phyloP scores from a whole-genome alignment of 2,888 invertebrate species.

The Chelonus formosanus region DNA sequence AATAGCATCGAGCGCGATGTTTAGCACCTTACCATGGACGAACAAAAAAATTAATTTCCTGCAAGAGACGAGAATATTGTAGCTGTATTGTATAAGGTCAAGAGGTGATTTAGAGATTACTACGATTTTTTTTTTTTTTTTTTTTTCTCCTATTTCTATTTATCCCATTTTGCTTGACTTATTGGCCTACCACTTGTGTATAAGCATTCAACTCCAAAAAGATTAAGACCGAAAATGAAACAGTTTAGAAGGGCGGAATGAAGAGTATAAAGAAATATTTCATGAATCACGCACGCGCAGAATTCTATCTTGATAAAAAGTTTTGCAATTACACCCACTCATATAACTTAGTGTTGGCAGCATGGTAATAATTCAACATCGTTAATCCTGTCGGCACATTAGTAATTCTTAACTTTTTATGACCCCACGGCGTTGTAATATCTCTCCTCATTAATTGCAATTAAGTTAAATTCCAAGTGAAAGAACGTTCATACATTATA shows the following conservation, averaged over 20 bases:
- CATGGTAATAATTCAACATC: conserved; percentile 58
- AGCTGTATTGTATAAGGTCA: conserved; percentile 26
- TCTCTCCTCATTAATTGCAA: conserved; percentile 65
- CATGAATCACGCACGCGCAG: conserved; percentile 34
- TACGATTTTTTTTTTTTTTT: conserved; percentile 17
- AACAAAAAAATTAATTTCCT: conserved; percentile 33
- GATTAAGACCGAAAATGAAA: conserved; percentile 17
- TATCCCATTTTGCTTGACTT: no score
- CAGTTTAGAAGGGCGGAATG: conserved; percentile 2
- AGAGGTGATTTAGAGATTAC: conserved; percentile 21
- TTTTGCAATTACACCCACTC: conserved; percentile 38
- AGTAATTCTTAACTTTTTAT: conserved; percentile 58
- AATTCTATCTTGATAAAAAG: conserved; percentile 30
- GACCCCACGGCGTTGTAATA: conserved; percentile 57
- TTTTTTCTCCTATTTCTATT: neutral
- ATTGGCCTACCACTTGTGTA: no score
- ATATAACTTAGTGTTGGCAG: conserved; percentile 29
- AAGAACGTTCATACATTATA: conserved; percentile 25
- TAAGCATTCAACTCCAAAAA: neutral
- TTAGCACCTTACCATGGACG: conserved; percentile 29
- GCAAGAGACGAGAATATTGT: conserved; percentile 32
- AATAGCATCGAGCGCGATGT: conserved; percentile 26
- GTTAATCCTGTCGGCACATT: conserved; percentile 63
- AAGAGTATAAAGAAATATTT: conserved; percentile 23
- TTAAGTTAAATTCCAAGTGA: conserved; percentile 51